These are phyloP conservation scores for Calosoma granatense DNA, from an alignment of 1,140 invertebrate species.

Conservation along the genomic window DNA sequence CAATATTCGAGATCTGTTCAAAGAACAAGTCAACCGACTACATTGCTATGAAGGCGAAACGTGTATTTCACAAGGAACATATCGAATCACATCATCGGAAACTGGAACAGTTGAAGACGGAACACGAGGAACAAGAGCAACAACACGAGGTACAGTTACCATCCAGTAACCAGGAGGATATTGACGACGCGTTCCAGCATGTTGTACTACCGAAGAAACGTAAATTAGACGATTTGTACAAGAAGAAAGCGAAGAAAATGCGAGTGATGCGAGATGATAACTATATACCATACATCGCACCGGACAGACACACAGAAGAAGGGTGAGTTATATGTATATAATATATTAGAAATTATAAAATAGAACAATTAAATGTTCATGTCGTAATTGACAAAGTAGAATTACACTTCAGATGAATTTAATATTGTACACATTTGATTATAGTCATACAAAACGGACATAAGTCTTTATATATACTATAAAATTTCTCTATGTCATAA, in stretches of 20 bases:
- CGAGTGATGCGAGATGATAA: slow-evolving; percentile 50
- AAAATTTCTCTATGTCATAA: no score
- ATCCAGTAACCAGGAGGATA: slow-evolving; percentile 28
- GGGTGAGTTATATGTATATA: slow-evolving; percentile 45
- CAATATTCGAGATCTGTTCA: slow-evolving; percentile 85
- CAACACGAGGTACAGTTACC: slow-evolving; percentile 28
- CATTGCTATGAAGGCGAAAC: slow-evolving; percentile 61
- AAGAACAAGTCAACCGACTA: slow-evolving; percentile 66
- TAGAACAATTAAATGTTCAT: no score
- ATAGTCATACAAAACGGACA: no score
- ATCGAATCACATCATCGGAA: slow-evolving; percentile 40
- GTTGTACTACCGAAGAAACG: slow-evolving; percentile 49
- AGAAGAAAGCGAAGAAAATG: slow-evolving; percentile 42
- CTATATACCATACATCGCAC: slow-evolving; percentile 78
- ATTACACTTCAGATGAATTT: no score
- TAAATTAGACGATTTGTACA: slow-evolving; percentile 46
- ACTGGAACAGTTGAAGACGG: slow-evolving; percentile 35
- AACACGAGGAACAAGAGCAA: slow-evolving; percentile 29
- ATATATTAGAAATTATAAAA: neutral
- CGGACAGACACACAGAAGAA: slow-evolving; percentile 79
- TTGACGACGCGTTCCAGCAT: slow-evolving; percentile 26
- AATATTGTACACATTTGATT: no score
- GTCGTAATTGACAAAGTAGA: no score
- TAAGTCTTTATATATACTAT: no score
- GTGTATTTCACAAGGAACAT: slow-evolving; percentile 49